Base-by-base conservation (phyloP, 2,888 invertebrate genomes). In the Callimorpha dominula region DNA sequence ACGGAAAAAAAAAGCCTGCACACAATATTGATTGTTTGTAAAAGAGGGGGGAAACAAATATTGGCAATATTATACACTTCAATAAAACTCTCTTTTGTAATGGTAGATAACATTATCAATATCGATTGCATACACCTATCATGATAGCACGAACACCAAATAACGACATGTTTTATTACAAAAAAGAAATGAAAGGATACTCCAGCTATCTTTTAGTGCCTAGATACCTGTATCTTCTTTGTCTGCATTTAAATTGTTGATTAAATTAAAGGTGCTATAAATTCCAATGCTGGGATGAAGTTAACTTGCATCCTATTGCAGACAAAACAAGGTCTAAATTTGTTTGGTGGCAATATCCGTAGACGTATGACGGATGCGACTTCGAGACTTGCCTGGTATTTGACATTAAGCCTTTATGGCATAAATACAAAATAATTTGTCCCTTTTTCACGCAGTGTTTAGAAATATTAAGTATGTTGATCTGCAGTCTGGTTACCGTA, bases 61-160 rank as follows among this genome's bases (percentile, higher is more conserved):
- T 31, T 66, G 42, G 17, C 12, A 42, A 65, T 46, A 43, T 46
- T 31, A 54, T 40, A 57, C 49, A 71, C 64, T 68, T 68, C n/a
- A 64, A 42, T 67, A 31, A n/a, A 60, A 57, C 31, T 49, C 57
- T n/a, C 40, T 46, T 52, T 54, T 57, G 57, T 65, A 65, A 31
- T 70, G 43, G n/a, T 54, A 43, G 54, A 70, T 70, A 70, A 57
- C 20, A 1, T 43, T 71, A 52, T 63, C 63, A 63, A 52, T 50
- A 69, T 69, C 50, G 69, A 63, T 69, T 60, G 60, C 60, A 49
- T 20, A 15, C 68, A 60, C 31, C 46, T 68, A 14, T n/a, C 42
- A 17, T 60, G 60, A 68, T 54, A 52, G 12, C 31, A 68, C 43
- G 43, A 67, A 52, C n/a, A 52, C 40, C 31, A 17, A 65, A 52